Base-by-base conservation (phyloP, 2,797 vertebrate genomes). In the Enteromius anoplus region DNA sequence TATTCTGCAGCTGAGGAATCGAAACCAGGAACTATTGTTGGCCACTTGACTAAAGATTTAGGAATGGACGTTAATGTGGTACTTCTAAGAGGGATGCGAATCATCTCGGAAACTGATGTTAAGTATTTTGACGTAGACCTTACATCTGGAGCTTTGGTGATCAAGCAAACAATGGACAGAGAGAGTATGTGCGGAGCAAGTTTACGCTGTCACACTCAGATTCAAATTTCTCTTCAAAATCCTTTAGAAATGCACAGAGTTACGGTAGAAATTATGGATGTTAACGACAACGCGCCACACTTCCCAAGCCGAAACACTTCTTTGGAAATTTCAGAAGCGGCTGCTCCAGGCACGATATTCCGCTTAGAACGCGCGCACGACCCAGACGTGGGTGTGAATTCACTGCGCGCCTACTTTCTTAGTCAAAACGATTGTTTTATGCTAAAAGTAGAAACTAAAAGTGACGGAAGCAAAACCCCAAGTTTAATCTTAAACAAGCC, bases 1-100 rank as follows among this genome's bases (percentile, higher is more conserved):
- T 96, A 96, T 91, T 95, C 95, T 14, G 90, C 96, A 76, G 73
- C 93, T 84, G 95, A 97, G 89, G 95, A 96, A 87, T 93, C 94
- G 10, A 94, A 95, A 90, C 93, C 91, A n/a, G 95, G 95, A 85
- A 94, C 95, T 1, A 85, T 93, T 86, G 94, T 96, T 78, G 96
- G 95, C 85, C 95, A 95, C 12, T 88, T 96, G 87, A 93, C 91
- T 86, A 93, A 91, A 82, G 95, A 96, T 89, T 89, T 96, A 85
- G 93, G 94, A 85, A 93, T 96, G 86, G 93, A 94, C 66, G 84
- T 94, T 87, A 88, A 92, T 84, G 91, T 91, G 81, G 88, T 96
- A 77, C 84, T 88, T 3, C 87, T 86, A 85, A 94, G 94, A 87
- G 89, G 93, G 65, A 90, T 96, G 82, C 91, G 89, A 85, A 80